Conservation (phyloP, 2,797 vertebrate genomes). For the Xenopus petersii region DNA sequence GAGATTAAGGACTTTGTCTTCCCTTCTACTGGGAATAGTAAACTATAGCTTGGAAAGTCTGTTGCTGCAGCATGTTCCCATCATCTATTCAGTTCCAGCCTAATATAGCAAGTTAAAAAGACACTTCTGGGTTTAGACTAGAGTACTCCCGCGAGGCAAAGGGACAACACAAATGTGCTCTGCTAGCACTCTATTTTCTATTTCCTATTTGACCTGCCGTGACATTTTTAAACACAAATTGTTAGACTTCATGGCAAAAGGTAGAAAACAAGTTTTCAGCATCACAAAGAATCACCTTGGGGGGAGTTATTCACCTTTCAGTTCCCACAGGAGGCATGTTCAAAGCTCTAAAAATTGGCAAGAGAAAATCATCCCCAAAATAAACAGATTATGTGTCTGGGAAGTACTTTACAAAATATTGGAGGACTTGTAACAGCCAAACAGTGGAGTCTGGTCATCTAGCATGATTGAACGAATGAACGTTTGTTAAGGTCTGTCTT, state of each 20-base stretch:
- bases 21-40: slow-evolving; percentile 51
- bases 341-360: slow-evolving; percentile 14
- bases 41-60: slow-evolving; percentile 25
- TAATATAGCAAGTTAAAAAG: slow-evolving; percentile 41
- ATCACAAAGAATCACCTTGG: slow-evolving; percentile 10
- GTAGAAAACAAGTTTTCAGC: slow-evolving; percentile 13
- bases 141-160: slow-evolving; percentile 13
- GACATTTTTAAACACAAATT: slow-evolving; percentile 31
- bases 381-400: not conserved
- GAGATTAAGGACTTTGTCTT: slow-evolving; percentile 51
- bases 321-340: slow-evolving; percentile 13
- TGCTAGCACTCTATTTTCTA: slow-evolving; percentile 34
- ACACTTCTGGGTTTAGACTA: slow-evolving; percentile 38
- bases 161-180: slow-evolving; percentile 37
- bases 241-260: slow-evolving; percentile 15
- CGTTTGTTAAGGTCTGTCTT: no score
- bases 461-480: no score
- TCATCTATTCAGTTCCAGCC: slow-evolving; percentile 30
- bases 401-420: no score
- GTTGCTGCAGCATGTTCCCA: slow-evolving; percentile 20
- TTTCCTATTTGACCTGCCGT: slow-evolving; percentile 35
- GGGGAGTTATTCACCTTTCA: slow-evolving; percentile 10
- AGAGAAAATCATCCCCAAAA: slow-evolving; percentile 1
- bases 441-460: no score
- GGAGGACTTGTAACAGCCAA: no score